These are phyloP conservation scores for Albula goreensis DNA, from an alignment of 2,113 vertebrate genomes.

Conservation along the genomic window DNA sequence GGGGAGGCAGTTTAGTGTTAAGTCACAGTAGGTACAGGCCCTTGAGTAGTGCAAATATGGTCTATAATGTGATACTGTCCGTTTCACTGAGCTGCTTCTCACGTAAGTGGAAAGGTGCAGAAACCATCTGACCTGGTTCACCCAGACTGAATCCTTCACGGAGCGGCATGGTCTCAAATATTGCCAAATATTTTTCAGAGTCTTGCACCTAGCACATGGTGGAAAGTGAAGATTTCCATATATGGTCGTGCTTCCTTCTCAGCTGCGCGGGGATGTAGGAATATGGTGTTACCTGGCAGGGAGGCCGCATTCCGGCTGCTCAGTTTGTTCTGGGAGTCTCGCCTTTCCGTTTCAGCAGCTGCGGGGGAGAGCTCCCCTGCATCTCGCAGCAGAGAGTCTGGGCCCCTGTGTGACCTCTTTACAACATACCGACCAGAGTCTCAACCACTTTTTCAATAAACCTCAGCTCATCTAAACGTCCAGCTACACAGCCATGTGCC, in stretches of 20 bases:
- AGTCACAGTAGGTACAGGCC: neutral
- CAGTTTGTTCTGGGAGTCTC: conserved; percentile 85
- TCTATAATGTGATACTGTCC: neutral
- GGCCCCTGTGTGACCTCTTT: conserved; percentile 85
- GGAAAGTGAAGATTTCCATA: conserved; percentile 78
- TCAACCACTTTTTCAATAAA: conserved; percentile 86
- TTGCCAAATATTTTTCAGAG: conserved; percentile 34
- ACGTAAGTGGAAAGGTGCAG: conserved; percentile 11
- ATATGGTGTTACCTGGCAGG: conserved; percentile 84
- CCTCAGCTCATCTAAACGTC: conserved; percentile 77
- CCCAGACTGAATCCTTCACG: conserved; percentile 42
- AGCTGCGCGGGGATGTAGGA: conserved; percentile 68
- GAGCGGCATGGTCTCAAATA: conserved; percentile 38
- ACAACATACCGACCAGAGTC: conserved; percentile 85
- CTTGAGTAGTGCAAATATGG: neutral
- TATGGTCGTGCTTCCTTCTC: conserved; percentile 86
- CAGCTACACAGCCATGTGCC: conserved; percentile 60
- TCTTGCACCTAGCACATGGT: conserved; percentile 54
- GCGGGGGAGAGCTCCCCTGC: conserved; percentile 75
- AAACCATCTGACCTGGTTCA: conserved; percentile 25
- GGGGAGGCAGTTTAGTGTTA: neutral
- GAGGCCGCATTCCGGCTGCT: conserved; percentile 79
- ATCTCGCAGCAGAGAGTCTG: conserved; percentile 82
- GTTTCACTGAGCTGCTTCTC: neutral
- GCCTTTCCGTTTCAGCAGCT: conserved; percentile 93